Conservation (phyloP, 2,113 vertebrate species). For the Pangasianodon gigas region DNA sequence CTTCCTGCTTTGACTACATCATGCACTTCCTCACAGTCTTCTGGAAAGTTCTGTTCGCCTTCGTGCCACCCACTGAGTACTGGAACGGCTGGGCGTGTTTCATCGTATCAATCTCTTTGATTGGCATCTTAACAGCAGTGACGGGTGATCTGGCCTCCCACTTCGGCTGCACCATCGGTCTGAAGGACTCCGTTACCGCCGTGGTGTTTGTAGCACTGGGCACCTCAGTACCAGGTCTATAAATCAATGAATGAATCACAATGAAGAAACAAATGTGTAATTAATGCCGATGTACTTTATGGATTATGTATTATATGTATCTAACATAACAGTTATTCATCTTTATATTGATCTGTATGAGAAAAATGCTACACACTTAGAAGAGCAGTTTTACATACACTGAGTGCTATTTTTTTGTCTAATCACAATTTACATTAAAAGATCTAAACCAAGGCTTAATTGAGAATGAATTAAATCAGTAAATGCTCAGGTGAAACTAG, state of each 20-base stretch:
- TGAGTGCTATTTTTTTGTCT: background rate
- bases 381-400: background rate
- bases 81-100: constrained; percentile 87
- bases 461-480: background rate
- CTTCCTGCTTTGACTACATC: constrained; percentile 85
- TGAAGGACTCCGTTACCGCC: constrained; percentile 81
- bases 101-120: constrained; percentile 79
- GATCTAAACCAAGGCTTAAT: background rate
- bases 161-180: constrained; percentile 81
- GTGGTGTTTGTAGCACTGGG: constrained; percentile 84
- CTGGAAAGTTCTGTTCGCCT: constrained; percentile 85
- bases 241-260: background rate
- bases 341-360: background rate
- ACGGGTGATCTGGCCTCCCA: constrained; percentile 81
- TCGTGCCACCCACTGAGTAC: constrained; percentile 82
- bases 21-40: constrained; percentile 87
- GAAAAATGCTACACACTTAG: background rate
- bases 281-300: background rate
- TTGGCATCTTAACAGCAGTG: constrained; percentile 78
- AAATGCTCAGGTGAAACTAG: background rate
- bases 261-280: background rate
- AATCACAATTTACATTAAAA: background rate
- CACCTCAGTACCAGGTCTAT: constrained; percentile 79
- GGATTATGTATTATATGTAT: background rate
- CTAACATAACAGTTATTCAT: background rate